Evolutionary conservation across 2,113 vertebrate genomes (phyloP).

Genomic region (Atherinomorus stipes): DNA sequence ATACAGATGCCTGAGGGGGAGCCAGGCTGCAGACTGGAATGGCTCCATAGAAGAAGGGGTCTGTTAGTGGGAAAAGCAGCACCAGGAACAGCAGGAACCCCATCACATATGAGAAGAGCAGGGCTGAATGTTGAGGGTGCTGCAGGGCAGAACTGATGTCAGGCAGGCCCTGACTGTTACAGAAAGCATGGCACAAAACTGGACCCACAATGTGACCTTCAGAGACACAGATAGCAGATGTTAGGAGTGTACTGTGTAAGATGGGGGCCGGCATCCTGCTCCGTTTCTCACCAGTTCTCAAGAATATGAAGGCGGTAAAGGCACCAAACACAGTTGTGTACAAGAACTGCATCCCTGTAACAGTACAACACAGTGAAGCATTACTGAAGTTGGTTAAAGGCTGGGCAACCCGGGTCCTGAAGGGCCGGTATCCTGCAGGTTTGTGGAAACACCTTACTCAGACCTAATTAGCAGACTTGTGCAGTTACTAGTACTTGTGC

Average conservation of each 20-base stretch:
- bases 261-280: background rate
- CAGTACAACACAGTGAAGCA: background rate
- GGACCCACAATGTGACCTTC: conserved; percentile 84
- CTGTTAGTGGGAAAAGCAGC: conserved; percentile 81
- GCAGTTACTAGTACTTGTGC: too few relatives aligned
- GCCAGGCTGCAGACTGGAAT: conserved; percentile 78
- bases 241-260: background rate
- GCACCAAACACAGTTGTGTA: conserved; percentile 86
- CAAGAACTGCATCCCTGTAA: conserved; percentile 85
- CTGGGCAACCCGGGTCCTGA: too few relatives aligned
- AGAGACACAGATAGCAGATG: conserved; percentile 8
- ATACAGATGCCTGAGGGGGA: conserved; percentile 53
- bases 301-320: conserved; percentile 86
- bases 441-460: too few relatives aligned
- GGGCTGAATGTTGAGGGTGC: conserved; percentile 19
- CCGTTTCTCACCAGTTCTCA: conserved; percentile 80
- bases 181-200: conserved; percentile 87
- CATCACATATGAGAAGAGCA: conserved; percentile 47
- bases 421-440: too few relatives aligned
- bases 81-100: conserved; percentile 51
- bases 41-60: conserved; percentile 81
- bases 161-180: conserved; percentile 86
- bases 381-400: too few relatives aligned
- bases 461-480: too few relatives aligned
- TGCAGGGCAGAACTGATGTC: conserved; percentile 79